Evolutionary conservation across 2,797 vertebrate genomes (phyloP).

Genomic region (Oreochromis grahami): DNA sequence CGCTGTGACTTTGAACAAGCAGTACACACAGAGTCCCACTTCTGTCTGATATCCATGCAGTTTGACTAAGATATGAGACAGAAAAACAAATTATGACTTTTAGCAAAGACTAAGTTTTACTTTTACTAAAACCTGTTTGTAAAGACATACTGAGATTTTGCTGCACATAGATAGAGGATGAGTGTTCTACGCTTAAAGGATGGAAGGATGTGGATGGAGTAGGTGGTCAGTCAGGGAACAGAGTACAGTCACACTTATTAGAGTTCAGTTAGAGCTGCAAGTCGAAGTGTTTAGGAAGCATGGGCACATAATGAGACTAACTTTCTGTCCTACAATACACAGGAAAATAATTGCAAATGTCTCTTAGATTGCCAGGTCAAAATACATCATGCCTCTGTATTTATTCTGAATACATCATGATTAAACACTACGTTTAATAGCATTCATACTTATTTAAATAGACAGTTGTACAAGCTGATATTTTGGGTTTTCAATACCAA

Average conservation of each 20-base stretch:
- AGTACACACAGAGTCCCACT: too few species aligned
- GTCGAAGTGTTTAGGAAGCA: neutral
- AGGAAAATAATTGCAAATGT: rapidly evolving
- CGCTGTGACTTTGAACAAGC: too few species aligned
- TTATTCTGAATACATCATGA: neutral
- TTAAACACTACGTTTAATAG: neutral
- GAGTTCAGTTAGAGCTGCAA: neutral
- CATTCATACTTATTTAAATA: too few species aligned
- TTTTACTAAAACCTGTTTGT: too few species aligned
- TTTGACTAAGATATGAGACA: neutral
- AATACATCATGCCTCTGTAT: rapidly evolving
- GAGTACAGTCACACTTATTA: neutral
- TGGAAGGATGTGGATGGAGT: neutral
- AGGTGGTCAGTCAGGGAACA: neutral
- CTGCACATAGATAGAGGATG: neutral
- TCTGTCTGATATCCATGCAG: neutral
- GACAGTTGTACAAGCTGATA: neutral
- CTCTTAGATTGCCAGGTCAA: rapidly evolving
- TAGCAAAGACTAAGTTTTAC: too few species aligned
- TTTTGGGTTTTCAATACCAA: neutral
- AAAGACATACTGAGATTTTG: neutral
- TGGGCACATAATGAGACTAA: neutral
- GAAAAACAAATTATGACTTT: neutral
- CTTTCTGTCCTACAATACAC: neutral
- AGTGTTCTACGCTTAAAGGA: neutral